A percentile compares a stretch with the other conserved stretches of the same genome.
Conservation (phyloP, 2,797 vertebrate species). For the Coregonus sp. region DNA sequence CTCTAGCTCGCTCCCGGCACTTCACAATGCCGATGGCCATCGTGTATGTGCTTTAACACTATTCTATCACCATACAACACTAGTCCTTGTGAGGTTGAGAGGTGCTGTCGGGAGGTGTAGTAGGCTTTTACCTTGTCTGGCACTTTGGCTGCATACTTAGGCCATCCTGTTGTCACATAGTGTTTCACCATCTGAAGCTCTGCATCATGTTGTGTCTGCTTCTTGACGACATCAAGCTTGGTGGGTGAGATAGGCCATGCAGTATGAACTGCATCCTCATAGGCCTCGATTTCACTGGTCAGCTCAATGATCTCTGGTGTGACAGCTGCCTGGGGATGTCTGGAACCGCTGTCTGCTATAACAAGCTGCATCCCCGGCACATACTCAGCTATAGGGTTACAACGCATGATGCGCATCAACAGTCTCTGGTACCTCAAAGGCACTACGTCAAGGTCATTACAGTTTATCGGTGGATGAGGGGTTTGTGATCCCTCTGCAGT, state of each 20-base stretch:
- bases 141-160: background rate
- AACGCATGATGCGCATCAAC: conserved; percentile 8
- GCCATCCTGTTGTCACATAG: background rate
- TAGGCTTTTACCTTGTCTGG: conserved; percentile 9
- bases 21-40: conserved; percentile 61
- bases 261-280: background rate
- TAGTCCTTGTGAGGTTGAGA: too few relatives aligned
- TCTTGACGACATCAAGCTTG: conserved; percentile 8
- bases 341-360: conserved; percentile 2
- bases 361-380: background rate
- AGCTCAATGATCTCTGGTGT: background rate
- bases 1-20: conserved; percentile 33
- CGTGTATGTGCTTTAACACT: conserved; percentile 54
- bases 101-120: conserved; percentile 36
- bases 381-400: conserved; percentile 17
- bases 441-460: background rate
- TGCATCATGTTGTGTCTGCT: conserved; percentile 1
- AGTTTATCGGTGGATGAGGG: background rate
- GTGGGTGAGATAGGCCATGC: background rate
- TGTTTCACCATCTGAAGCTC: conserved; percentile 16
- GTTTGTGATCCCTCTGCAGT: too few relatives aligned
- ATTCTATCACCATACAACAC: conserved; percentile 31
- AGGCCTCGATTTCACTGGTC: background rate
- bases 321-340: background rate
- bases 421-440: conserved; percentile 11